A percentile compares a stretch with the other conserved stretches of the same genome.
Conservation (phyloP, 2,797 vertebrate genomes). For the Sebastes goodei region DNA sequence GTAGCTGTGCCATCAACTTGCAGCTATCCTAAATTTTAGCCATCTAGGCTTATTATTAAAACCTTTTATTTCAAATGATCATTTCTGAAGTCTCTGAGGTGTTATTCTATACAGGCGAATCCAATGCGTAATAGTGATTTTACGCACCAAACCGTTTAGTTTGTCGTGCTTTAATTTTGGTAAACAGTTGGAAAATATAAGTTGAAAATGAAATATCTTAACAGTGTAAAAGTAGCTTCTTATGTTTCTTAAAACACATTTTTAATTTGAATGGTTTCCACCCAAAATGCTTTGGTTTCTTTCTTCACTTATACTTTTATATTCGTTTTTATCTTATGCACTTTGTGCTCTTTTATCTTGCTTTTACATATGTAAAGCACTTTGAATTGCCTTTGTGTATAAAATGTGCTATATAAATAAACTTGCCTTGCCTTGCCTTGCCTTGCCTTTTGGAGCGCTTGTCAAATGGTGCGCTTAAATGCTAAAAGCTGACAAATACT, state of each 20-base stretch:
- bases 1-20: not conserved
- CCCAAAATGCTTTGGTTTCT: not conserved
- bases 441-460: not conserved
- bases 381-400: no score
- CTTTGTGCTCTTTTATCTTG: no score
- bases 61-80: not conserved
- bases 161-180: not conserved
- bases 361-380: no score
- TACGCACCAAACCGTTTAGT: slow-evolving; percentile 16
- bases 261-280: not conserved
- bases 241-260: not conserved
- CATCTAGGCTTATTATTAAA: not conserved
- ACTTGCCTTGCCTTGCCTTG: no score
- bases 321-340: no score
- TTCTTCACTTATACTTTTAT: no score
- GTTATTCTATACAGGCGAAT: not conserved
- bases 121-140: slow-evolving; percentile 12
- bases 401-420: no score
- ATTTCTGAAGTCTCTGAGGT: not conserved
- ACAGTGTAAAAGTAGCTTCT: not conserved
- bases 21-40: not conserved
- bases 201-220: not conserved
- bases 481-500: not conserved
- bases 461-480: not conserved
- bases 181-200: not conserved